These are phyloP conservation scores for Parazoanthus atlanticus DNA, from an alignment of 92 coral and sea anemone genomes.

Conservation along the genomic window DNA sequence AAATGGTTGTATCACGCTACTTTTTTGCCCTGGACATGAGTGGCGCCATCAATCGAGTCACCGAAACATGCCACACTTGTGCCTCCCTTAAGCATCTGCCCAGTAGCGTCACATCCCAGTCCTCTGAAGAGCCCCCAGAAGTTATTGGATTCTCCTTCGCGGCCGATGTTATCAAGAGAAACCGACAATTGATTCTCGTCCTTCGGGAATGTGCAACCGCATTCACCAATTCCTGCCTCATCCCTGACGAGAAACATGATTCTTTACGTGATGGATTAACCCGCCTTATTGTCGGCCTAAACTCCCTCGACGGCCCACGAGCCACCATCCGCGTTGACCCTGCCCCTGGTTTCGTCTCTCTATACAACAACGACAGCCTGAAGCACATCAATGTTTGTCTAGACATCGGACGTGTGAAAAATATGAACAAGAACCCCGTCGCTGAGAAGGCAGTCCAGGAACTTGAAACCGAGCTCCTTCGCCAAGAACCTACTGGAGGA, in stretches of 20 bases:
- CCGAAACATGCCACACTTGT: conserved; percentile 3
- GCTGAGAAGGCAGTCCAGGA: conserved; percentile 30
- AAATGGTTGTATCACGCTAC: background rate
- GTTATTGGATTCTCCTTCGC: too few relatives aligned
- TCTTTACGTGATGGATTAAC: background rate
- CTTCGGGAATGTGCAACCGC: conserved; percentile 25
- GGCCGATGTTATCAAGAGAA: conserved; percentile 27
- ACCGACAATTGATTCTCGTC: conserved; percentile 15
- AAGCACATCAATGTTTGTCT: conserved; percentile 6
- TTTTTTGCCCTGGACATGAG: conserved; percentile 37
- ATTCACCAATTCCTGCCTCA: conserved; percentile 3
- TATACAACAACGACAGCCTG: background rate
- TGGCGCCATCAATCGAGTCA: conserved; percentile 1
- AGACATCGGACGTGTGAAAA: conserved; percentile 33
- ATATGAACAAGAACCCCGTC: conserved; percentile 26
- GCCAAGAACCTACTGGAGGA: conserved; percentile 36
- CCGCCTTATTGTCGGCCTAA: background rate
- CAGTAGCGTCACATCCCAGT: conserved; percentile 18
- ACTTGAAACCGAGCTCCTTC: conserved; percentile 27
- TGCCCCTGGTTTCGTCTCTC: conserved; percentile 21
- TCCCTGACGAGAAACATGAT: conserved; percentile 18
- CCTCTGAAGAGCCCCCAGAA: background rate
- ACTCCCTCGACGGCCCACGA: conserved; percentile 15
- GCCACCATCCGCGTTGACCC: conserved; percentile 20
- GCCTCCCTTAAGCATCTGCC: conserved; percentile 1